These are phyloP conservation scores for Enchytraeus crypticus DNA, from an alignment of 2,888 invertebrate species.

Conservation along the genomic window DNA sequence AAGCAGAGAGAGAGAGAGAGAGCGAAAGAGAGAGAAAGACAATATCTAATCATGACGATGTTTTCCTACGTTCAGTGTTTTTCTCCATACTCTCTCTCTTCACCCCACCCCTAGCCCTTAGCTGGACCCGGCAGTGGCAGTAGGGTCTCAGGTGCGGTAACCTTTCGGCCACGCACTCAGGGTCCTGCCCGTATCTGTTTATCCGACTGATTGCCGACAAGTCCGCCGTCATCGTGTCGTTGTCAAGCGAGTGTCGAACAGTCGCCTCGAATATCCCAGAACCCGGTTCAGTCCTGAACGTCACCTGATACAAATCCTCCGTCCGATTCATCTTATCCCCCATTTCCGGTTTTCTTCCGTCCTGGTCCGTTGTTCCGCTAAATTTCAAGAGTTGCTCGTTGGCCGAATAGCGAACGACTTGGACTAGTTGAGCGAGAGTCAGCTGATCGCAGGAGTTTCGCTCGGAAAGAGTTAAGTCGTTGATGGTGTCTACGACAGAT, in stretches of 20 bases:
- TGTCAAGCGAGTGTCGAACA: no score
- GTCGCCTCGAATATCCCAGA: conserved; percentile 74
- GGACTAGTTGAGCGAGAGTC: conserved; percentile 7
- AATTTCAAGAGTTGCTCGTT: conserved; percentile 58
- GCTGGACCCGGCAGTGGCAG: conserved; percentile 62
- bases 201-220: conserved; percentile 57
- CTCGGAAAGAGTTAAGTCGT: conserved; percentile 13
- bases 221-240: no score
- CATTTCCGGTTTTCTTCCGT: conserved; percentile 76
- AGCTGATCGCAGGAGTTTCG: conserved; percentile 13
- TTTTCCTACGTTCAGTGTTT: no score
- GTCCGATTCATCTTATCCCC: conserved; percentile 56
- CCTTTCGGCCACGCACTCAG: conserved; percentile 65
- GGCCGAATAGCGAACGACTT: conserved; percentile 17
- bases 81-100: no score
- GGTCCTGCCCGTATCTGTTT: conserved; percentile 73
- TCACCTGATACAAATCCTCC: no score
- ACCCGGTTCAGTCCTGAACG: conserved; percentile 68
- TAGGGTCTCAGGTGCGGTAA: conserved; percentile 64
- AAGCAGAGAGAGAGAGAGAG: no score
- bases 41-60: no score
- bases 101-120: no score
- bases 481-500: conserved; percentile 15
- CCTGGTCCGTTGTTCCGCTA: conserved; percentile 64
- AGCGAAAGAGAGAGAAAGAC: no score